Percentiles rank a stretch among this genome's conserved stretches.
These are phyloP conservation scores for Elgonia sp. DNA, from an alignment of 2,888 invertebrate species.

Conservation along the genomic window DNA sequence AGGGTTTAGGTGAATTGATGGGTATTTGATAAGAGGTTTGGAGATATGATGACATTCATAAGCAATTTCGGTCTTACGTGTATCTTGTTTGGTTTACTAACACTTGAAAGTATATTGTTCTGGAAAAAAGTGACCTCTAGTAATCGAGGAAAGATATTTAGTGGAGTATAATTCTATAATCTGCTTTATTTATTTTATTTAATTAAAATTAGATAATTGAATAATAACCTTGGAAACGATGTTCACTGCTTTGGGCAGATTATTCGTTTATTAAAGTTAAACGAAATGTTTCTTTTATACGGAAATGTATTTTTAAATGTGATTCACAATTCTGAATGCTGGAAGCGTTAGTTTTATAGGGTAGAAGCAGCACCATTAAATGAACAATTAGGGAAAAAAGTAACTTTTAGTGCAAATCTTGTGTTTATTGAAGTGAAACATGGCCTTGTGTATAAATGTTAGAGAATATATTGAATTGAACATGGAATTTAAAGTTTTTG, in stretches of 20 bases:
- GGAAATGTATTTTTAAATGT: slow-evolving; percentile 52
- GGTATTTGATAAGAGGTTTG: neutral
- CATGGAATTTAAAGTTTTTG: too few relatives aligned
- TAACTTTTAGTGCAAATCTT: too few relatives aligned
- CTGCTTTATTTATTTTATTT: slow-evolving; percentile 1
- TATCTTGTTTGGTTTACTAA: neutral
- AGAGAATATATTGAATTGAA: too few relatives aligned
- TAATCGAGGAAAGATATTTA: slow-evolving; percentile 26
- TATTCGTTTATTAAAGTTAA: neutral
- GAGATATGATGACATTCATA: neutral
- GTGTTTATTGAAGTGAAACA: too few relatives aligned
- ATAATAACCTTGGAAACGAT: neutral
- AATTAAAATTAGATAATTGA: slow-evolving; percentile 14
- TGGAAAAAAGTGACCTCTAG: slow-evolving; percentile 45
- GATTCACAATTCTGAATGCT: slow-evolving; percentile 34
- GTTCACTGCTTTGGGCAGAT: neutral
- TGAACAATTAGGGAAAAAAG: too few relatives aligned
- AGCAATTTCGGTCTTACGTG: neutral
- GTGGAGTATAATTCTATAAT: slow-evolving; percentile 26
- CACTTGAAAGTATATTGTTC: slow-evolving; percentile 16
- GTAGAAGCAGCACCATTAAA: too few relatives aligned
- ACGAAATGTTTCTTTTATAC: slow-evolving; percentile 18
- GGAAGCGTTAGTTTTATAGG: slow-evolving; percentile 11
- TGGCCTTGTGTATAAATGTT: too few relatives aligned
- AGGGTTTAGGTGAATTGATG: neutral